Evolutionary conservation across 1,140 invertebrate genomes (phyloP).

Genomic region (Marisa cornuarietis): DNA sequence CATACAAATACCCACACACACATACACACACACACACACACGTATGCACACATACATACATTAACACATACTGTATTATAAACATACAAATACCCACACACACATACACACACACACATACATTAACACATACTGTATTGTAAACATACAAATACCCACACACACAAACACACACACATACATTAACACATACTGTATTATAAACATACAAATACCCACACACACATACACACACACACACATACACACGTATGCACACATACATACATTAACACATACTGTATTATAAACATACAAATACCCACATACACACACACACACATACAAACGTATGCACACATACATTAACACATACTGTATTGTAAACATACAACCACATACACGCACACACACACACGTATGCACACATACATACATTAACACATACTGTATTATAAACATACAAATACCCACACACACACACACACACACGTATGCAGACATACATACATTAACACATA

Average conservation of each 20-base stretch:
- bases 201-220: no score
- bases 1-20: neutral
- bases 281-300: no score
- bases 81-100: neutral
- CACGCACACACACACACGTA: neutral
- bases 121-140: no score
- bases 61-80: neutral
- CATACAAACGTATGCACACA: no score
- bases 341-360: no score
- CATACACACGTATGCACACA: conserved; percentile 7
- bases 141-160: no score
- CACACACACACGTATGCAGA: neutral
- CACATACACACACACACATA: neutral
- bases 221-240: neutral
- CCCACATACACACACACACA: neutral
- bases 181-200: no score
- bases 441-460: neutral
- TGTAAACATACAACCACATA: no score
- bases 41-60: neutral
- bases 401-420: neutral
- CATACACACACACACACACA: neutral
- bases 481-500: no score
- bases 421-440: neutral
- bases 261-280: no score
- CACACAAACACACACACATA: no score